Evolutionary conservation across 2,113 vertebrate species (phyloP).

Genomic region (Anoura caudifer): DNA sequence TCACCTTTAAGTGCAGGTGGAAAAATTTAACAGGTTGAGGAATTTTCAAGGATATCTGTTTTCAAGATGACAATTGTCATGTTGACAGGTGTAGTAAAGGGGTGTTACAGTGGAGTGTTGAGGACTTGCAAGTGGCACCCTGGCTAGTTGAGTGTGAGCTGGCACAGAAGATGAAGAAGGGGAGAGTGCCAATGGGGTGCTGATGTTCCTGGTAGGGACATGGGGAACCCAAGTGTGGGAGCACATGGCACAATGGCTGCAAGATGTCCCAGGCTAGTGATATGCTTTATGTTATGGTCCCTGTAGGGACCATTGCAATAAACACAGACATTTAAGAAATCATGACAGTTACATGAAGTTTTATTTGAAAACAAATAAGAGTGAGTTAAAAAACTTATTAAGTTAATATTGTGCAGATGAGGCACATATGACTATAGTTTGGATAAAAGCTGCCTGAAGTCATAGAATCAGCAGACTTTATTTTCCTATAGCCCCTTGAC

Average conservation of each 20-base stretch:
- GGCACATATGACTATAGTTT: not conserved
- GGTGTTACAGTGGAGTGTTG: not conserved
- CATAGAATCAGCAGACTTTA: not conserved
- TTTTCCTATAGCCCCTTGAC: not conserved
- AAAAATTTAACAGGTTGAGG: not conserved
- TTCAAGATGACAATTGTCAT: not conserved
- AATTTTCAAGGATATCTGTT: not conserved
- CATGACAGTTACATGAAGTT: not conserved
- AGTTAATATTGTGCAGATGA: not conserved
- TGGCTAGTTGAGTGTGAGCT: not conserved
- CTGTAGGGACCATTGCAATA: too few species aligned
- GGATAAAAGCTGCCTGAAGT: not conserved
- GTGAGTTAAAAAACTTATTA: not conserved
- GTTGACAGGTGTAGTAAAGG: not conserved
- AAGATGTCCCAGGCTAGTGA: too few species aligned
- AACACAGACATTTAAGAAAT: too few species aligned
- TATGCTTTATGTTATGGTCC: not conserved
- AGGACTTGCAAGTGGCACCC: not conserved
- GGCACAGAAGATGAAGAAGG: not conserved
- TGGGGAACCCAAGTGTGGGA: not conserved
- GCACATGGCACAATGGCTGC: too few species aligned
- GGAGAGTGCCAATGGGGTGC: not conserved
- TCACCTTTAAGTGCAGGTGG: not conserved
- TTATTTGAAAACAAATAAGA: conserved; percentile 23
- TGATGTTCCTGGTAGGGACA: not conserved